Base-by-base conservation (phyloP, 1,140 invertebrate species). In the Akabosia matsudoensis region DNA sequence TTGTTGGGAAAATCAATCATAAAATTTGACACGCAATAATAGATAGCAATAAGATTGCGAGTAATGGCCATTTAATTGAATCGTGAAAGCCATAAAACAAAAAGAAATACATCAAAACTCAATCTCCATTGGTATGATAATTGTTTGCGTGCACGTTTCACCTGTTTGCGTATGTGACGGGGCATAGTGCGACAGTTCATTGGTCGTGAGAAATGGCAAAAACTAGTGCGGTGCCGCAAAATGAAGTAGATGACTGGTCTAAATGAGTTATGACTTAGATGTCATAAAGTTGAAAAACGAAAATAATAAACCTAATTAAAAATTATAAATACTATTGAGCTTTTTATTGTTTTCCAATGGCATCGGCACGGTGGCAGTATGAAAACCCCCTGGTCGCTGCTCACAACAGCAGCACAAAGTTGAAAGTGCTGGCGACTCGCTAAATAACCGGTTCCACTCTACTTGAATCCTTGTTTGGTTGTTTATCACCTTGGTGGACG, bases 301-400 rank as follows among this genome's bases (percentile, higher is more conserved):
- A n/a, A n/a, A n/a, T n/a, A n/a, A 31, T 67, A 67, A 67, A 67
- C 61, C 28, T 67, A 67, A 67, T 67, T 67, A 67, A 31, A 24
- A 67, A 67, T 67, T 67, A 67, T 67, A 10, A 56, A 56, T 56
- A 22, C n/a, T 56, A 22, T 10, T 7, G n/a, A n/a, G 4, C 7
- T 31, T 31, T 67, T 67, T 4, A 67, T 67, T 67, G 61, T 67
- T 67, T 67, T 67, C 28, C 61, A 67, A 61, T 61, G 54, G 13
- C 3, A 7, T 22, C 14, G 24, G 14, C 54, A 18, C 37, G 18
- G 7, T 45, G 37, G 37, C 18, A 18, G 37, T 45, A 45, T 45
- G 7, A 45, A 45, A 10, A 45, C 37, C 7, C 18, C 18, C 7
- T 18, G 7, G 18, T 18, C 37, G 37, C 37, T 45, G 37, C 37